These are phyloP conservation scores for Polyodon spathula DNA, from an alignment of 2,113 vertebrate species.

Conservation along the genomic window DNA sequence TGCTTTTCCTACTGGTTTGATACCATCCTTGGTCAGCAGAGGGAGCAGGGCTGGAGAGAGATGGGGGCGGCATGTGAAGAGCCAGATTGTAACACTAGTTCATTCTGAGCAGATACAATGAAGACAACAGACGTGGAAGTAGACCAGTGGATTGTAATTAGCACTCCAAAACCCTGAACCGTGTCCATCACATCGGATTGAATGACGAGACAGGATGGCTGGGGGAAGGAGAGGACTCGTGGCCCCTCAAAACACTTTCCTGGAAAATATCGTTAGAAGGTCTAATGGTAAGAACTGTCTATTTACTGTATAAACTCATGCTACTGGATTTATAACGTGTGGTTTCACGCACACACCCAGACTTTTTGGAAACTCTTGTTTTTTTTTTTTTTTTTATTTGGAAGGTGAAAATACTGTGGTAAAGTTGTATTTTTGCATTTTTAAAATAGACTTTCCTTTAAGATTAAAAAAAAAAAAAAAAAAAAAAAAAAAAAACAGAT, in stretches of 20 bases:
- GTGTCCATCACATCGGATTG: constrained; percentile 32
- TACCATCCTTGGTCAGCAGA: constrained; percentile 25
- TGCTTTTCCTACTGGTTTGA: constrained; percentile 45
- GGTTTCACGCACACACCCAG: background rate
- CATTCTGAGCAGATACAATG: constrained; percentile 47
- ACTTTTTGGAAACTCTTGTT: too few species aligned
- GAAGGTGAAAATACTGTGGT: too few species aligned
- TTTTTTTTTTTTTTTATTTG: too few species aligned
- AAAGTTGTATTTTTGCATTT: too few species aligned
- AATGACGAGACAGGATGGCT: constrained; percentile 64
- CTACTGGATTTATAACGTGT: background rate
- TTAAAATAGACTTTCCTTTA: too few species aligned
- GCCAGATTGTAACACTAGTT: constrained; percentile 40
- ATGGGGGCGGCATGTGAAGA: constrained; percentile 27
- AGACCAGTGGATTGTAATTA: constrained; percentile 31
- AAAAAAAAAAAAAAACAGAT: too few species aligned
- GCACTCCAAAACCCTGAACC: constrained; percentile 36
- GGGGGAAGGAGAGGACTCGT: constrained; percentile 88
- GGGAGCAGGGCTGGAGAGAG: constrained; percentile 20
- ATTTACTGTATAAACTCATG: constrained; percentile 15
- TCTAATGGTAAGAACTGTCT: constrained; percentile 75
- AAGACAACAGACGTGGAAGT: constrained; percentile 35
- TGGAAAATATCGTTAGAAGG: constrained; percentile 84
- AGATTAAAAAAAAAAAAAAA: too few species aligned
- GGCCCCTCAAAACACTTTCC: constrained; percentile 90